Evolutionary conservation across 2,797 vertebrate species (phyloP), one percentile per base, ranked within the genome.

Genomic region (Urosaurus nigricauda): DNA sequence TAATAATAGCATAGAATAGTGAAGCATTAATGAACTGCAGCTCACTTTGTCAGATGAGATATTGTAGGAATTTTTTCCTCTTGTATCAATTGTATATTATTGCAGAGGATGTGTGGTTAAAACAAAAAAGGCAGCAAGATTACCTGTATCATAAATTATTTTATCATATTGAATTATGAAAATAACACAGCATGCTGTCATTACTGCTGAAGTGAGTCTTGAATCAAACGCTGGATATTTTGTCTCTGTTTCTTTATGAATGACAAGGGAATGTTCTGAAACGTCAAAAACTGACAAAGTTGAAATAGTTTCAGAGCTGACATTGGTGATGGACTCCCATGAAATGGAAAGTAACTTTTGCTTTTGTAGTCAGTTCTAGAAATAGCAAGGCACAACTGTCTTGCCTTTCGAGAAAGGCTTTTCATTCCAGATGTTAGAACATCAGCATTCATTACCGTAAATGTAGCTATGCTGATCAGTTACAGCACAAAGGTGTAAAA

Each of bases 361-460:
- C 94, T 92, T 94, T 93, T n/a, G 0, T 90, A 92, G 89, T 90
- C 0, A 0, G 85, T 86, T 94, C 86, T 0, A 47, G 86, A 51
- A 93, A 88, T 94, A 96, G 74, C 85, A 84, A 89, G 90, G 93
- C 92, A 93, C 86, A 91, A 94, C 91, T 96, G 94, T 95, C 93
- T 94, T 92, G 92, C 90, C 91, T 91, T 94, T 93, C 92, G 92
- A 95, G 92, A 88, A 91, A 89, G 90, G 92, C 65, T 80, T 85
- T 94, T 94, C 93, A 95, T 95, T 95, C 94, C 88, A 93, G 92
- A 91, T 95, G 94, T 96, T 96, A 96, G 95, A 95, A 94, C 93
- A 92, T 95, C 94, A 93, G 91, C 86, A 92, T 94, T 93, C 90
- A 90, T 95, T 94, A 93, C 90, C 93, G 83, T 87, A 95, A 96